phyloP scores from a whole-genome alignment of 2,888 invertebrate genomes.

The Salpingus planirostris region DNA sequence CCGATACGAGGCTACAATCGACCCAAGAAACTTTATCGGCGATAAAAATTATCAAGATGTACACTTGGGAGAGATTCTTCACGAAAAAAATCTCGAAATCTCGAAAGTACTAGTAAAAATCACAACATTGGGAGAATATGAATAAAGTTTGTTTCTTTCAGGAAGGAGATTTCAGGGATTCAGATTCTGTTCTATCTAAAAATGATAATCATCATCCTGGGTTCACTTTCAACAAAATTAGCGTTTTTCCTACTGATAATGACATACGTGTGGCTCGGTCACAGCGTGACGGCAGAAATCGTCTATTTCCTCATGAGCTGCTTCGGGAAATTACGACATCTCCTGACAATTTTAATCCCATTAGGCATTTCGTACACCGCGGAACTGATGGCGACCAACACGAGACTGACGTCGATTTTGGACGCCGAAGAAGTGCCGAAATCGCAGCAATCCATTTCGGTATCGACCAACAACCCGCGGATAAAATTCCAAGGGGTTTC shows the following conservation, averaged over 20 bases:
- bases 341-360: constrained; percentile 84
- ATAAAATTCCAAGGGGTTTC: constrained; percentile 23
- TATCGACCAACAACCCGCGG: constrained; percentile 15
- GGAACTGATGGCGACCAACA: constrained; percentile 66
- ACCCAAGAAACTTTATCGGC: constrained; percentile 16
- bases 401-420: constrained; percentile 54
- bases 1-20: constrained; percentile 16
- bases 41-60: constrained; percentile 20
- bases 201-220: constrained; percentile 25
- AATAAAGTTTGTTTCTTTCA: constrained; percentile 30
- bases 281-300: constrained; percentile 67
- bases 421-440: constrained; percentile 38
- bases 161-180: constrained; percentile 56
- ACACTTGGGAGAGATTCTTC: constrained; percentile 20
- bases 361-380: constrained; percentile 71
- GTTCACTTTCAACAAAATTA: constrained; percentile 28
- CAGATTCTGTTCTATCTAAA: constrained; percentile 29
- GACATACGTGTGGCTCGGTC: constrained; percentile 59
- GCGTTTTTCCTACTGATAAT: constrained; percentile 32
- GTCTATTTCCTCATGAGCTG: constrained; percentile 83
- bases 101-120: constrained; percentile 17
- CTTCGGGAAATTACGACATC: constrained; percentile 76
- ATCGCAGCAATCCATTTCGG: no score
- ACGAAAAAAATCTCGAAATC: constrained; percentile 15
- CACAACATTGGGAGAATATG: background rate